These are phyloP conservation scores for Hycleus phaleratus DNA, from an alignment of 1,140 invertebrate genomes.

Conservation along the genomic window DNA sequence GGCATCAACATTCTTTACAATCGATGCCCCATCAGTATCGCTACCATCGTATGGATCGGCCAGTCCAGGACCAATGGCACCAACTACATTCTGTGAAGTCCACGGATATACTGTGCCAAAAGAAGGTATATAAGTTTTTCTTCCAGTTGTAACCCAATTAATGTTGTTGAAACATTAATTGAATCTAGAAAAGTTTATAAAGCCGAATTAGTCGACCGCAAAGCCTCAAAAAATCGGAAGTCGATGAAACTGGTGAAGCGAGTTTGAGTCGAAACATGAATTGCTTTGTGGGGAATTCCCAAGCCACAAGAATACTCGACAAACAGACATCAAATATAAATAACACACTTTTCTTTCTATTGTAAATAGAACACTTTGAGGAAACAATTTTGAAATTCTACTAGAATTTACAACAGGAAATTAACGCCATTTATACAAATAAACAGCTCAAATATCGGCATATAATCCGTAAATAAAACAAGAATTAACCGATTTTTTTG, in stretches of 20 bases:
- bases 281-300: neutral
- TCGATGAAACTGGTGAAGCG: constrained; percentile 9
- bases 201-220: constrained; percentile 9
- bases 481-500: no score
- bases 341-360: constrained; percentile 1
- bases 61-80: constrained; percentile 32
- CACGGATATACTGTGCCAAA: constrained; percentile 51
- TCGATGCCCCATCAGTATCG: constrained; percentile 42
- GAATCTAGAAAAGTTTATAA: neutral
- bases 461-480: no score
- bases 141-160: no score
- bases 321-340: constrained; percentile 6
- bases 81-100: constrained; percentile 51
- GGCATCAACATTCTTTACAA: constrained; percentile 47
- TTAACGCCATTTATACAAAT: no score
- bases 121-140: constrained; percentile 43
- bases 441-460: no score
- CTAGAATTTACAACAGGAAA: no score
- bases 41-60: constrained; percentile 10
- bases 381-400: no score
- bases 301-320: constrained; percentile 5
- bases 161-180: no score
- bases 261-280: constrained; percentile 4
- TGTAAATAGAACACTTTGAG: no score
- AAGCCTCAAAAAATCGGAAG: constrained; percentile 10